Evolutionary conservation across 2,888 invertebrate genomes (phyloP).

Genomic region (Ernsta delagoae): DNA sequence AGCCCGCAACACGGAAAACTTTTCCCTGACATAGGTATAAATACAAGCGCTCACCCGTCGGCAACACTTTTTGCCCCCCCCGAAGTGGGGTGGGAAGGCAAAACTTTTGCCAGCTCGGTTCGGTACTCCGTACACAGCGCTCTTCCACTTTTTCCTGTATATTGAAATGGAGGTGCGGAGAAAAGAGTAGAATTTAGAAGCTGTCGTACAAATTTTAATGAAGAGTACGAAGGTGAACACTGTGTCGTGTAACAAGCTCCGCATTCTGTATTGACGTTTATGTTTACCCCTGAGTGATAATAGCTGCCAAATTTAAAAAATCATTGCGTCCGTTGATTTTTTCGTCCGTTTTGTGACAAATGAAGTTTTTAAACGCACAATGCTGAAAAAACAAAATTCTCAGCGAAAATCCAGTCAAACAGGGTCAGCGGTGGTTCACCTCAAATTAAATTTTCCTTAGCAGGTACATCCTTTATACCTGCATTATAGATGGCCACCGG

Average conservation of each 20-base stretch:
- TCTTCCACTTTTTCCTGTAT: constrained; percentile 85
- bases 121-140: constrained; percentile 82
- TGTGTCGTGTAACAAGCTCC: constrained; percentile 66
- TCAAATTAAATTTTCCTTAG: constrained; percentile 49
- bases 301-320: neutral
- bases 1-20: constrained; percentile 84
- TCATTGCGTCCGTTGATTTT: too few species aligned
- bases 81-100: constrained; percentile 69
- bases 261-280: constrained; percentile 60
- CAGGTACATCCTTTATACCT: constrained; percentile 45
- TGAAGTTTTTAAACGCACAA: too few species aligned
- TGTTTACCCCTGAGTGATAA: constrained; percentile 47
- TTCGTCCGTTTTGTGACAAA: too few species aligned
- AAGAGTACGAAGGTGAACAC: constrained; percentile 76
- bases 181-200: constrained; percentile 84
- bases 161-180: constrained; percentile 84
- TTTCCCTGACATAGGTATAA: constrained; percentile 83
- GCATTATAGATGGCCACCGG: constrained; percentile 62
- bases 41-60: constrained; percentile 77
- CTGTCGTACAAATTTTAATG: constrained; percentile 84
- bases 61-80: constrained; percentile 82
- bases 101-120: constrained; percentile 81
- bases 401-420: neutral
- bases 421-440: constrained; percentile 35
- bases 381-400: neutral